Evolutionary conservation across 2,888 invertebrate species (phyloP), one percentile per base, ranked within the genome.

Genomic region (Ganaspis brasiliensis): DNA sequence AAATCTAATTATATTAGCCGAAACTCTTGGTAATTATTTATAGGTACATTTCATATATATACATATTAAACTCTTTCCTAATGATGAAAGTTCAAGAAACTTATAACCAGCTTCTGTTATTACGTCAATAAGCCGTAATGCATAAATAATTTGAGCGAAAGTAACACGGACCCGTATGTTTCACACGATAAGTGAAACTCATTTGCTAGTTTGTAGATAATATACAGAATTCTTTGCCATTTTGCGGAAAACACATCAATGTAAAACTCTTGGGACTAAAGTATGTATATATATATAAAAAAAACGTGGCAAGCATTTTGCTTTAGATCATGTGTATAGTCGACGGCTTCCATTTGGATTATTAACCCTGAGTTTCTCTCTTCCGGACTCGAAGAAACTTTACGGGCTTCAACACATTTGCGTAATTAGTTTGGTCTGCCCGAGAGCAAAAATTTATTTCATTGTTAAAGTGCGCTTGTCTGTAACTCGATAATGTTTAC

Each of bases 121-220:
- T 24, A 63, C 40, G 40, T 40, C 8, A 21, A 40, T 52, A 49
- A 49, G 19, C 21, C 37, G 10, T 63, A 40, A 63, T 63, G 63
- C 63, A 63, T 63, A 63, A 63, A 63, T 63, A 40, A 63, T 63
- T 63, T 63, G 12, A 63, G 63, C 40, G 63, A 63, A 63, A 63
- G 63, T 37, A 16, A 61, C 12, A 6, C n/a, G n/a, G 14, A 26
- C n/a, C 8, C 14, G 57, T 19, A 37, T 37, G 6, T 12, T 63
- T 63, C 63, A 63, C 63, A 19, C 63, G 21, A 40, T 63, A 40
- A 40, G 63, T 63, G 37, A 21, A 63, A 63, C 63, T 37, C 37
- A n/a, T n/a, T n/a, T n/a, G n/a, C n/a, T n/a, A n/a, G n/a, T n/a
- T n/a, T n/a, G n/a, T n/a, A n/a, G n/a, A n/a, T n/a, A n/a, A n/a